Evolutionary conservation across 2,113 vertebrate genomes (phyloP).

Genomic region (Micronisus gabar): DNA sequence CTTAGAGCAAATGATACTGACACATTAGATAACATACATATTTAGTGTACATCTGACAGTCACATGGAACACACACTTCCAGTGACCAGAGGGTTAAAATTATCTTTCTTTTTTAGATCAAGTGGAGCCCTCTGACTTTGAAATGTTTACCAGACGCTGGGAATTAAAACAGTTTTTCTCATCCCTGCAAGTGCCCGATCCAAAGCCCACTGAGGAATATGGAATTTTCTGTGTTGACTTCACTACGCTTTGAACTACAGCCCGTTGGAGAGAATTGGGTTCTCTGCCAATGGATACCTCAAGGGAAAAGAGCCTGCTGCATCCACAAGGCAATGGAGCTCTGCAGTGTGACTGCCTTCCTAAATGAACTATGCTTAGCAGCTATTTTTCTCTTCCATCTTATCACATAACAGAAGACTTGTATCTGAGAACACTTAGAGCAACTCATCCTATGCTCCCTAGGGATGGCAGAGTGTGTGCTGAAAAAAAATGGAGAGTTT

Average conservation of each 20-base stretch:
- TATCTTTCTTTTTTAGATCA: background rate
- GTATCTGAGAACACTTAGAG: background rate
- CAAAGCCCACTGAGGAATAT: conserved; percentile 46
- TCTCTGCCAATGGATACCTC: background rate
- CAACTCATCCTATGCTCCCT: background rate
- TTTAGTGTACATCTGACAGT: background rate
- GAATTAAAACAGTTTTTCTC: conserved; percentile 25
- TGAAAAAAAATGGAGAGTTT: background rate
- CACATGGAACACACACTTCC: background rate
- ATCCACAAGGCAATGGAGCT: background rate
- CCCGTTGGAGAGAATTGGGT: background rate
- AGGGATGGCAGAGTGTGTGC: background rate
- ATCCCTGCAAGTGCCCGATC: background rate
- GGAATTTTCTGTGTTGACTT: conserved; percentile 58
- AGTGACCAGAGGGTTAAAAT: background rate
- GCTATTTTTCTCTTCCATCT: background rate
- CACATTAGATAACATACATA: background rate
- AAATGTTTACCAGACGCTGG: background rate
- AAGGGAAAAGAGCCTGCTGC: conserved; percentile 20
- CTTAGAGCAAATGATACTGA: background rate
- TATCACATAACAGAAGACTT: background rate
- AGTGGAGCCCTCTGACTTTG: background rate
- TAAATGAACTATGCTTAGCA: background rate
- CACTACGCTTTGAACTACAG: background rate
- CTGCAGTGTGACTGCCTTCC: background rate